phyloP scores from a whole-genome alignment of 1,140 invertebrate species.

The Caenorhabditis inopinata region DNA sequence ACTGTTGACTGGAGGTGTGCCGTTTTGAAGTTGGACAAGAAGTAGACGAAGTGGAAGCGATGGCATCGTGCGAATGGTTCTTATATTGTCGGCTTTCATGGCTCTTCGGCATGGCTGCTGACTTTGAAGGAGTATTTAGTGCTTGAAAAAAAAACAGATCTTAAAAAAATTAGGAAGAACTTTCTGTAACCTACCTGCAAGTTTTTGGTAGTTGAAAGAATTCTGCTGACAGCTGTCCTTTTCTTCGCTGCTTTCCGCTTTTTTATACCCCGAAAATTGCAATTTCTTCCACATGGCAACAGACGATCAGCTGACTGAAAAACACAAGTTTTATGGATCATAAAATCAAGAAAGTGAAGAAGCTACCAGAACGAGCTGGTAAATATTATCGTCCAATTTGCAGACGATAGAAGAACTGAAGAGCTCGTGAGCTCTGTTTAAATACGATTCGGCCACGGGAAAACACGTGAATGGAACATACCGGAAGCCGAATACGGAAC shows the following conservation, averaged over 20 bases:
- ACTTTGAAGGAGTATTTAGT: neutral
- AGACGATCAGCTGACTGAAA: neutral
- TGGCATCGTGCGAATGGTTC: neutral
- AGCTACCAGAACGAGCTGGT: neutral
- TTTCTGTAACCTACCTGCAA: neutral
- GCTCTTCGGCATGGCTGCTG: neutral
- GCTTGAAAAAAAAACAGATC: too few relatives aligned
- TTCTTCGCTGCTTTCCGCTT: neutral
- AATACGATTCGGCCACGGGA: neutral
- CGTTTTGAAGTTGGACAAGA: neutral
- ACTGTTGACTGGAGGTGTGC: neutral
- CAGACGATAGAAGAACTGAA: neutral
- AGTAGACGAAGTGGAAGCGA: neutral
- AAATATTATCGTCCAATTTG: neutral
- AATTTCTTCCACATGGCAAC: slow-evolving; percentile 4
- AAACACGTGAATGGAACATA: slow-evolving; percentile 8
- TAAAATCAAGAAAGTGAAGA: neutral
- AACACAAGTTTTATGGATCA: neutral
- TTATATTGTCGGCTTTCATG: neutral
- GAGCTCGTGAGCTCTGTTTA: neutral
- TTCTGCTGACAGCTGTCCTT: neutral
- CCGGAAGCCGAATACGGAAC: slow-evolving; percentile 17
- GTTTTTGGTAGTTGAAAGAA: slow-evolving; percentile 10
- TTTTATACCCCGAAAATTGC: neutral
- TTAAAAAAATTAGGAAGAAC: neutral